Base-by-base conservation (phyloP, 1,140 invertebrate genomes). In the Temnothorax curvispinosus region DNA sequence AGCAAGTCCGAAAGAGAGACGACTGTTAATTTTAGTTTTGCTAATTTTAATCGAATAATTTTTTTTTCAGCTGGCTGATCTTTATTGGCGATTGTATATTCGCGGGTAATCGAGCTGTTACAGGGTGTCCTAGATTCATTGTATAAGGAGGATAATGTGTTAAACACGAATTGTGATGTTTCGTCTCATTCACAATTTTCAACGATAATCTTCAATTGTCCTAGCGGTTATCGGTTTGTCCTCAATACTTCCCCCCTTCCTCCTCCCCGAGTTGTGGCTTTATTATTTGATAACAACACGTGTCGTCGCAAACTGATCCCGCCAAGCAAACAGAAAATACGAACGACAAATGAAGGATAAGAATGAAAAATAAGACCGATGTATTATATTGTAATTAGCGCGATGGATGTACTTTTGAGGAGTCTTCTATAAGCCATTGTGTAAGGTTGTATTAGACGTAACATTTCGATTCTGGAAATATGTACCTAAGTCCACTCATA, bases 361-460 rank as follows among this genome's bases (percentile, higher is more conserved):
- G 15, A 64, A 38, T 35, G 32, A 41, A 69, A 56, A 35, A 27
- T 54, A 52, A 41, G 27, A 64, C 85, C 94, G 94, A 80, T 95
- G 94, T 95, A 95, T 93, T 62, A 95, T 95, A 95, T 94, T 95
- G 94, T 95, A 95, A 95, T 95, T 95, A 95, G 90, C 64, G 75
- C 64, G 77, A 82, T 95, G 86, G 67, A 90, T 94, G 92, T 94
- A 93, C 88, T 77, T 91, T 90, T 85, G 91, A 87, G 88, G 88
- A 93, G 90, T 92, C 89, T 92, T 90, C 89, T 87, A 82, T 89
- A 92, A 90, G 81, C 62, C 88, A 91, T 92, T 56, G 56, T 90
- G 77, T 90, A 90, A 89, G 88, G 86, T 90, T 91, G 89, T 91
- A 92, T 88, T 93, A 91, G 87, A 89, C 90, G 21, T 92, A 92